Percentiles rank a stretch among this genome's conserved stretches.
phyloP scores from a whole-genome alignment of 2,888 invertebrate genomes.

The Troides aeacus region DNA sequence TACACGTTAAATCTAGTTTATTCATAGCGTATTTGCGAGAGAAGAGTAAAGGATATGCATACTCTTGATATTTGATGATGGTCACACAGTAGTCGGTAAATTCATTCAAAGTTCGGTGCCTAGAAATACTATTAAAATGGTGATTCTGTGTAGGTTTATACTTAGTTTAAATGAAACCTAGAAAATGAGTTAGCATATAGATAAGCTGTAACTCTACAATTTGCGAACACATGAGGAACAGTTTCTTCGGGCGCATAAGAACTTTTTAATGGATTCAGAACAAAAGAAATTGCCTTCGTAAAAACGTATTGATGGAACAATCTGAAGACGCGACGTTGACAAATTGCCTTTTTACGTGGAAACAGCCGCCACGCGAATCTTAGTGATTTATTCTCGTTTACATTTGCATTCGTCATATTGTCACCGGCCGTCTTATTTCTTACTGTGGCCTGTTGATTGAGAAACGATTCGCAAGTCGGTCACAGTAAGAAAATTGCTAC shows the following conservation, averaged over 20 bases:
- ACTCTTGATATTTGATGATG: too few relatives aligned
- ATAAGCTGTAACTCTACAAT: slow-evolving; percentile 2
- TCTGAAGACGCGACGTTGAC: slow-evolving; percentile 27
- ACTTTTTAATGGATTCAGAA: slow-evolving; percentile 27
- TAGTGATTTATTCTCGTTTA: slow-evolving; percentile 23
- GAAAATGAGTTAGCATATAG: slow-evolving; percentile 10
- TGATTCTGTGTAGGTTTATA: too few relatives aligned
- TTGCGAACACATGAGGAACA: slow-evolving; percentile 10
- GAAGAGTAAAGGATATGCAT: too few relatives aligned
- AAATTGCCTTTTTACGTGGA: slow-evolving; percentile 29
- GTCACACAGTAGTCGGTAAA: too few relatives aligned
- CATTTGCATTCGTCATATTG: slow-evolving; percentile 27
- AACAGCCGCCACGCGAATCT: slow-evolving; percentile 20
- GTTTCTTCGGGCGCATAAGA: slow-evolving; percentile 10
- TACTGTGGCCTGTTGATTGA: neutral
- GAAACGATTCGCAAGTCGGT: neutral
- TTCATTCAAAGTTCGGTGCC: too few relatives aligned
- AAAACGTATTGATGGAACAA: slow-evolving; percentile 29
- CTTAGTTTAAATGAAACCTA: too few relatives aligned
- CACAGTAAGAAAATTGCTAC: too few relatives aligned
- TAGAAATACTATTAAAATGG: too few relatives aligned
- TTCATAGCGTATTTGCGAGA: too few relatives aligned
- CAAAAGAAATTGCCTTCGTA: slow-evolving; percentile 26
- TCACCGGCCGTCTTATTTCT: slow-evolving; percentile 12
- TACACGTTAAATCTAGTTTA: too few relatives aligned